phyloP scores from a whole-genome alignment of 2,113 vertebrate genomes.

The Orycteropus afer region DNA sequence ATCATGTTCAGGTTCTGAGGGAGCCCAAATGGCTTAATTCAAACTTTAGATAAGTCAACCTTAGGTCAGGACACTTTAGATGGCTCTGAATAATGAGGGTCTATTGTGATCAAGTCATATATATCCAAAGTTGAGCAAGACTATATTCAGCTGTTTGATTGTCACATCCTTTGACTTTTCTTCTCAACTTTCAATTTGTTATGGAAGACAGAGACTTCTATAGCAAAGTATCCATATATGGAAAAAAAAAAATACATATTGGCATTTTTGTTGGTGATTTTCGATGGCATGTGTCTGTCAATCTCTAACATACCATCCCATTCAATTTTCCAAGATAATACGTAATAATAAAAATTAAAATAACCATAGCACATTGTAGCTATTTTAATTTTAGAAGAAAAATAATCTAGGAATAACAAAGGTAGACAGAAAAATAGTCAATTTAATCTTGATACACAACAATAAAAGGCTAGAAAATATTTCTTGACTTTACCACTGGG shows the following conservation, averaged over 20 bases:
- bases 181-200: neutral
- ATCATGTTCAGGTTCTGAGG: neutral
- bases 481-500: neutral
- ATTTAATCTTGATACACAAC: neutral
- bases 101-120: neutral
- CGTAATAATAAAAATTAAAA: neutral
- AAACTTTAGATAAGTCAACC: neutral
- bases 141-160: neutral
- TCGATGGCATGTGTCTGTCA: neutral
- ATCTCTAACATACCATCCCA: neutral
- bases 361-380: neutral
- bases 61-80: neutral
- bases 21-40: neutral
- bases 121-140: neutral
- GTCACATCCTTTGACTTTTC: neutral
- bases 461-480: constrained; percentile 2
- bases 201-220: neutral
- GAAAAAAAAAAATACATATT: neutral
- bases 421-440: neutral
- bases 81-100: neutral
- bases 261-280: neutral
- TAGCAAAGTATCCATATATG: rapidly evolving
- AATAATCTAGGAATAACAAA: neutral
- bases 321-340: neutral
- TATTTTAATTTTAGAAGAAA: neutral